A percentile compares a stretch with the other conserved stretches of the same genome.
Conservation (phyloP, 35 echinoderm and acorn worm genomes). For the Chiridota heheva region DNA sequence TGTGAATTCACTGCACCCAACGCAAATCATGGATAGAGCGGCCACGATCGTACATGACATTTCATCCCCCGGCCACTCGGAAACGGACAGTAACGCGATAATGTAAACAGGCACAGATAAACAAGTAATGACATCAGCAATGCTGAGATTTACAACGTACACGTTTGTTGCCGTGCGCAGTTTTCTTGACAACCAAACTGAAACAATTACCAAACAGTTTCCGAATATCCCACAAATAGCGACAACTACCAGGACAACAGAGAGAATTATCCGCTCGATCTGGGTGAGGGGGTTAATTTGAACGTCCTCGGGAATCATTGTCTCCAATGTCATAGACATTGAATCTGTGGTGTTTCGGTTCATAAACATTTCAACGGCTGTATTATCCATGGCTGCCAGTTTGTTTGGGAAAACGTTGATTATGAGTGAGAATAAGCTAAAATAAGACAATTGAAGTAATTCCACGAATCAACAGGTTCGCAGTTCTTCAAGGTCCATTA, state of each 20-base stretch:
- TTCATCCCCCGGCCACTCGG: conserved; percentile 47
- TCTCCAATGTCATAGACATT: too few species aligned
- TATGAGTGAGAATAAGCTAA: too few species aligned
- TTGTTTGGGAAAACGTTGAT: too few species aligned
- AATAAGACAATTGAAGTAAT: too few species aligned
- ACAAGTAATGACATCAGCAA: conserved; percentile 80
- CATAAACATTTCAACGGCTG: too few species aligned
- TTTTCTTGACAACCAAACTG: conserved; percentile 62
- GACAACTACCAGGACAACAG: conserved; percentile 42
- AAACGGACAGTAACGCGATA: conserved; percentile 53
- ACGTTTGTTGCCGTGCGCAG: conserved; percentile 88
- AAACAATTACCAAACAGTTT: conserved; percentile 73
- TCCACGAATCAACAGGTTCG: too few species aligned
- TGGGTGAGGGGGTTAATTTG: conserved; percentile 38
- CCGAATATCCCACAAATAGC: conserved; percentile 73
- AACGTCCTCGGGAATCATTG: too few species aligned
- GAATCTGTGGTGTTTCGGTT: too few species aligned
- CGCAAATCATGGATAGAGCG: conserved; percentile 58
- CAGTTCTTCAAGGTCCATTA: too few species aligned
- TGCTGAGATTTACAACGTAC: conserved; percentile 87
- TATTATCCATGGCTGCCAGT: too few species aligned
- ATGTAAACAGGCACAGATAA: conserved; percentile 64
- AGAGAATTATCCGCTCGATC: conserved; percentile 56
- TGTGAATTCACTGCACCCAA: conserved; percentile 70
- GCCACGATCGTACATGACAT: conserved; percentile 57